Base-by-base conservation (phyloP, 2,113 vertebrate genomes). In the Ctenodactylus gundi region DNA sequence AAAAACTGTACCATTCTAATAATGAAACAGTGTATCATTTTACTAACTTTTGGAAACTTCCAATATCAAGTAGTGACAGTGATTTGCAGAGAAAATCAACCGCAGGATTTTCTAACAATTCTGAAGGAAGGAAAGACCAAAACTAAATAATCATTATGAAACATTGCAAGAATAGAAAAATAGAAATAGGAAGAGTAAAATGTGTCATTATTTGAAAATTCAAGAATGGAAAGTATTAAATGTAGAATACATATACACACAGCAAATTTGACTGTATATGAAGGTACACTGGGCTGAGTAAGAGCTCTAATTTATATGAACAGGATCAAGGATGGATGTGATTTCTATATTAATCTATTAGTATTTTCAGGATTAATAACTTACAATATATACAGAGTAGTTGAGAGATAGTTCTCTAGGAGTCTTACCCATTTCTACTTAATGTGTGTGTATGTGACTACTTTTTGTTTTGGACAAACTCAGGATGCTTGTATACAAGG, bases 1-100 rank as follows among this genome's bases (percentile, higher is more conserved):
- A 94, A 78, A 94, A 81, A 89, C 25, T n/a, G 7, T 49, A 93
- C 60, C 41, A 36, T 1, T 29, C 57, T 68, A 60, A 86, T 49
- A 76, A 51, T 31, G 80, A 96, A 94, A 90, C 29, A 81, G 60
- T 0, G 0, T 84, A 75, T 29, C 65, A 81, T 95, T 86, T 91
- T 34, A 64, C 46, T 80, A 86, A 82, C 46, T 64, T 89, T 85
- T 80, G 31, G 83, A 85, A 75, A 53, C 90, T 29, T 27, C 62
- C 58, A 75, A 39, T 29, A 57, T 21, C 86, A 3, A 34, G 27
- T 25, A 78, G 10, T 85, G 51, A 82, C 29, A 65, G 58, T 39
- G 44, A 53, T 93, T 85, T 85, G 36, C 57, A 68, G 62, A 57
- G 12, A 51, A 51, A 75, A 23, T 49, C 58, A 95, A n/a, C n/a